Percentiles rank a stretch among this genome's conserved stretches.
phyloP scores from a whole-genome alignment of 2,797 vertebrate species.

The Sebastes baramenuke region DNA sequence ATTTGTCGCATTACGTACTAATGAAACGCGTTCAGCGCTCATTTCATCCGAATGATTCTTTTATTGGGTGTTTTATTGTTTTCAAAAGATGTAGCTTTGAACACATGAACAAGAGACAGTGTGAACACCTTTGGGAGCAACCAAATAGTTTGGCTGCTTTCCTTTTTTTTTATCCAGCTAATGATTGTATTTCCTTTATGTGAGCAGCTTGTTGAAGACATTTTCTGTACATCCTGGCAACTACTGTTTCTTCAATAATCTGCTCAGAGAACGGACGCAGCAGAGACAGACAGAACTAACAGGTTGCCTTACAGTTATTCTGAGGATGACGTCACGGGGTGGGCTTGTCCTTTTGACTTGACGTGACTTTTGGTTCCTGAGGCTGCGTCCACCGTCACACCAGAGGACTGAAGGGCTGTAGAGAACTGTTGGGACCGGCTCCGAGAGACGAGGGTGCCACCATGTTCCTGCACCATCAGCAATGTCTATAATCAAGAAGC shows the following conservation, averaged over 20 bases:
- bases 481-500: conserved; percentile 41
- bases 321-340: conserved; percentile 9
- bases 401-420: conserved; percentile 18
- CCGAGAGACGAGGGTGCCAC: neutral
- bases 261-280: conserved; percentile 22
- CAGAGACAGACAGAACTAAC: conserved; percentile 17
- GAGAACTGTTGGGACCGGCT: neutral
- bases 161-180: conserved; percentile 57
- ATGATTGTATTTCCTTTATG: conserved; percentile 72
- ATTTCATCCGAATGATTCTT: conserved; percentile 22
- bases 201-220: conserved; percentile 56
- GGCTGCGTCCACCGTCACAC: neutral
- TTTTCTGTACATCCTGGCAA: conserved; percentile 47
- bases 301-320: conserved; percentile 52
- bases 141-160: conserved; percentile 27
- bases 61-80: conserved; percentile 28
- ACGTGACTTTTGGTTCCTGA: conserved; percentile 1
- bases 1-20: conserved; percentile 27
- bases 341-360: conserved; percentile 5
- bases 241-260: conserved; percentile 59
- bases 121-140: conserved; percentile 44
- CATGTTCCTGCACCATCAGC: conserved; percentile 25
- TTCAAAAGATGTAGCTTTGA: conserved; percentile 47
- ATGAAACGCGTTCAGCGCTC: conserved; percentile 19
- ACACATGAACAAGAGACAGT: conserved; percentile 37